Percentiles rank a stretch among this genome's conserved stretches.
Conservation (phyloP, 2,888 invertebrate species). For the Plebejus melissa region DNA sequence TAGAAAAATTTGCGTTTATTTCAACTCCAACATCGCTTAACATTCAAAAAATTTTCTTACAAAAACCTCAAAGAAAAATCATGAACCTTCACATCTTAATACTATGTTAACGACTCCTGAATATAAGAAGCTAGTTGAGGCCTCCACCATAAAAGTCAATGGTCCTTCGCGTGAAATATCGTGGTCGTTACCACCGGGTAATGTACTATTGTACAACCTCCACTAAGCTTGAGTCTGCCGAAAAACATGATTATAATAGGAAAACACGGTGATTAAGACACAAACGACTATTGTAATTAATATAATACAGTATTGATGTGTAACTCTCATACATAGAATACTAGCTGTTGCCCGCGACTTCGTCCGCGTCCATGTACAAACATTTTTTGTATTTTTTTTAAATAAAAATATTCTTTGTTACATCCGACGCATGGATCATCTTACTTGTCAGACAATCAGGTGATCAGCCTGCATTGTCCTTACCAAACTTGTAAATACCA, state of each 20-base stretch:
- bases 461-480: no score
- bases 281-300: not conserved
- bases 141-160: not conserved
- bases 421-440: no score
- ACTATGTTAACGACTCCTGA: not conserved
- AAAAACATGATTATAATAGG: not conserved
- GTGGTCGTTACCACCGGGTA: not conserved
- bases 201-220: not conserved
- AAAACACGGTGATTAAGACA: not conserved
- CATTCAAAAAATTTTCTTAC: not conserved
- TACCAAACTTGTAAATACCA: no score
- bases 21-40: no score
- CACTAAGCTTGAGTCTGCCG: not conserved
- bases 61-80: not conserved
- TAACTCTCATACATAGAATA: no score
- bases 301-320: no score
- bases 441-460: no score
- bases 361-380: no score
- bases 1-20: no score
- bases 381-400: no score
- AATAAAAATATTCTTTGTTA: no score
- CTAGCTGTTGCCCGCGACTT: no score
- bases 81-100: not conserved
- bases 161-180: not conserved
- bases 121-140: not conserved